A percentile compares a stretch with the other conserved stretches of the same genome.
Evolutionary conservation across 2,888 invertebrate species (phyloP).

Genomic region (Isotomurus palustris): DNA sequence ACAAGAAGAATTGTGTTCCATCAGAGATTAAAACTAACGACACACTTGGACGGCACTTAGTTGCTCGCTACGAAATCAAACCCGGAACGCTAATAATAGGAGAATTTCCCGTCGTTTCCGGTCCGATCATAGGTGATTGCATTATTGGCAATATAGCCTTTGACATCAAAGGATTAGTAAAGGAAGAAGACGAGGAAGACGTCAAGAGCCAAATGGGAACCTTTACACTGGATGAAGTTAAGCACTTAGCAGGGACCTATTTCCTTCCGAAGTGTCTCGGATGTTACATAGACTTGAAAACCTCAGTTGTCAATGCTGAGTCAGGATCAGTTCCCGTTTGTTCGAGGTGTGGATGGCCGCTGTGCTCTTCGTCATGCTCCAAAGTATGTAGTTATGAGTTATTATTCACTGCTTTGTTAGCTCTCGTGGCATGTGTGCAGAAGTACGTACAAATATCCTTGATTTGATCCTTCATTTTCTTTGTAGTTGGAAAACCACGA

Average conservation of each 20-base stretch:
- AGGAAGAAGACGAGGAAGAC: too few species aligned
- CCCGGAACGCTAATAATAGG: neutral
- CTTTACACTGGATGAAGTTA: too few species aligned
- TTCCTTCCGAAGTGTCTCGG: too few species aligned
- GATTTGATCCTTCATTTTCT: neutral
- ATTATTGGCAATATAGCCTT: neutral
- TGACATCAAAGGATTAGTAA: neutral
- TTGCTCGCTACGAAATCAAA: slow-evolving; percentile 9
- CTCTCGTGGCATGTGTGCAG: too few species aligned
- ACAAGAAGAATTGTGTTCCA: slow-evolving; percentile 3
- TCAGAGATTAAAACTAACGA: slow-evolving; percentile 4
- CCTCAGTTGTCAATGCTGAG: too few species aligned
- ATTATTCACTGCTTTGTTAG: too few species aligned
- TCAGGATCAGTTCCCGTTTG: too few species aligned
- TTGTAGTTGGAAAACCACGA: neutral
- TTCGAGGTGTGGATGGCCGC: neutral
- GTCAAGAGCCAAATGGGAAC: too few species aligned
- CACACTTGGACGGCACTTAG: neutral
- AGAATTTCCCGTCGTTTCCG: neutral
- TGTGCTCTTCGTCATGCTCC: neutral
- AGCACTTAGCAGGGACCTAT: too few species aligned
- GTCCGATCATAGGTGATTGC: neutral
- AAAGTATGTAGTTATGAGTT: neutral
- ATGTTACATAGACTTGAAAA: neutral
- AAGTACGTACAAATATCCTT: neutral